These are phyloP conservation scores for Herpailurus yagouaroundi DNA, from an alignment of 2,113 vertebrate genomes.

Conservation along the genomic window DNA sequence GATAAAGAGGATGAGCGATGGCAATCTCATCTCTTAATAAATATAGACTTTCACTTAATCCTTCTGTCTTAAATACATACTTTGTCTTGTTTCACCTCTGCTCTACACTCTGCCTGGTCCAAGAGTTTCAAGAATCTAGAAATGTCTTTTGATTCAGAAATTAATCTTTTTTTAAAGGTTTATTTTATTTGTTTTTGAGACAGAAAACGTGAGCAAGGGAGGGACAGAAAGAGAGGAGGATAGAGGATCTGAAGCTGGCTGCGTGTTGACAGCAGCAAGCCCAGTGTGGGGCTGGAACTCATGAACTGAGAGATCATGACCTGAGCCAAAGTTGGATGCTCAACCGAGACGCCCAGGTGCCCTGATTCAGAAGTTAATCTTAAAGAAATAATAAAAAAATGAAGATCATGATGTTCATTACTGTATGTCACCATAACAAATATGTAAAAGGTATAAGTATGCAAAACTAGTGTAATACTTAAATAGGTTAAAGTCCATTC, in stretches of 20 bases:
- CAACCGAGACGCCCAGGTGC: too few species aligned
- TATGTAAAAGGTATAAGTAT: not conserved
- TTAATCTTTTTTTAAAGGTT: not conserved
- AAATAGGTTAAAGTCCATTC: not conserved
- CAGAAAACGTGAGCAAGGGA: too few species aligned
- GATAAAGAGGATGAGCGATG: not conserved
- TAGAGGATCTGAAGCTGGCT: too few species aligned
- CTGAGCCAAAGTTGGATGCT: too few species aligned
- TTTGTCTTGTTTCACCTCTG: not conserved
- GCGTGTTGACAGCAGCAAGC: too few species aligned
- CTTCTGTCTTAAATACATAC: not conserved
- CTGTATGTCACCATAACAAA: not conserved
- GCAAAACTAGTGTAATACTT: not conserved
- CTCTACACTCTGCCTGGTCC: not conserved
- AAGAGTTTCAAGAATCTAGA: not conserved
- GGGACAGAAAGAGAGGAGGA: too few species aligned
- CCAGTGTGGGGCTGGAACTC: too few species aligned
- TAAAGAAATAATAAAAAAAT: slow-evolving; percentile 22
- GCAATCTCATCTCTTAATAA: not conserved
- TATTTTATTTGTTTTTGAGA: too few species aligned
- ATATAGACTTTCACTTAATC: not conserved
- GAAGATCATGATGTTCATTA: not conserved
- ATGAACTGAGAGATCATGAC: too few species aligned
- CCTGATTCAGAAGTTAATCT: not conserved
- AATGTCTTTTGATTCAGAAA: slow-evolving; percentile 7